Evolutionary conservation across 2,113 vertebrate genomes (phyloP).

Genomic region (Zosterops borbonicus): DNA sequence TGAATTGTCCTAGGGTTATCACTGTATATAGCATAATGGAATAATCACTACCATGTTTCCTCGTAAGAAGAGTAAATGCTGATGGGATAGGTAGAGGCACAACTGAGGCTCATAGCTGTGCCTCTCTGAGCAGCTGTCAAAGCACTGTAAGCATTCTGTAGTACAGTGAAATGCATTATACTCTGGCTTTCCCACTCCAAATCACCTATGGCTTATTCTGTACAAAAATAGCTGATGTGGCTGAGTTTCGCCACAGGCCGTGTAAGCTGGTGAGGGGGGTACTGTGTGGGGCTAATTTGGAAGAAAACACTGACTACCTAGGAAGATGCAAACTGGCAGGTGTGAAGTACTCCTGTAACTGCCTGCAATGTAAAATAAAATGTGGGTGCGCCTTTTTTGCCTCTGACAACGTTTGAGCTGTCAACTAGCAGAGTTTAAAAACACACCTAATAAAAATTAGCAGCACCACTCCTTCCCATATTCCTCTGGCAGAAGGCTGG

Average conservation of each 20-base stretch:
- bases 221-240: constrained; percentile 25
- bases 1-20: neutral
- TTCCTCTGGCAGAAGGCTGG: neutral
- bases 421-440: neutral
- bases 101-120: neutral
- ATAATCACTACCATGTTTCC: constrained; percentile 18
- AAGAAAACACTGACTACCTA: neutral
- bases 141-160: neutral
- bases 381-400: neutral
- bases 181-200: neutral
- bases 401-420: neutral
- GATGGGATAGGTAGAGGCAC: constrained; percentile 10
- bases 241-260: neutral
- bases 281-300: neutral
- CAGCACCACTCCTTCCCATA: neutral
- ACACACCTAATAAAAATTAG: neutral
- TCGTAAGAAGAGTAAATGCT: neutral
- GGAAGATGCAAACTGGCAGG: constrained; percentile 55
- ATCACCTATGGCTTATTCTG: neutral
- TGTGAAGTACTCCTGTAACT: constrained; percentile 42
- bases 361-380: constrained; percentile 1
- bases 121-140: constrained; percentile 7
- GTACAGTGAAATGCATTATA: neutral
- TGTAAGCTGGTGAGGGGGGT: neutral
- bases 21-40: neutral